These are phyloP conservation scores for Sesamia inferens DNA, from an alignment of 2,888 invertebrate species.

Conservation along the genomic window DNA sequence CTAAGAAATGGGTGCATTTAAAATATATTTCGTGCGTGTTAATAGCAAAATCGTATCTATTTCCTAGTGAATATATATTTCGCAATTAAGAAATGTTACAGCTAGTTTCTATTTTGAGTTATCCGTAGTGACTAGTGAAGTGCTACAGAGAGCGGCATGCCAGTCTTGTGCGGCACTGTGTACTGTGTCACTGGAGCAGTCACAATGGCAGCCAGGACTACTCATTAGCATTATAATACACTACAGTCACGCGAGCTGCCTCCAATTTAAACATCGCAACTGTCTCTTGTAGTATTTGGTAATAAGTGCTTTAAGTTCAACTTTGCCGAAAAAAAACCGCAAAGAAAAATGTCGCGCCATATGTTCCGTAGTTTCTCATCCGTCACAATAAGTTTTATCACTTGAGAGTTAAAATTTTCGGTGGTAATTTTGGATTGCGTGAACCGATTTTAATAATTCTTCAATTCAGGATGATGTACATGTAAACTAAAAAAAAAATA, in stretches of 20 bases:
- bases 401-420: too few relatives aligned
- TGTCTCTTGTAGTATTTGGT: neutral
- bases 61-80: neutral
- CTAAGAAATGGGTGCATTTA: constrained; percentile 5
- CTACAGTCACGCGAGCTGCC: constrained; percentile 5
- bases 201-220: constrained; percentile 55
- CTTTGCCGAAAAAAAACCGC: neutral
- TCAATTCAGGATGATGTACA: too few relatives aligned
- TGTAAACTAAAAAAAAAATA: too few relatives aligned
- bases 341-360: too few relatives aligned
- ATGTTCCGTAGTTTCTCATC: too few relatives aligned
- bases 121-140: neutral
- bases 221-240: constrained; percentile 58
- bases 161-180: constrained; percentile 49
- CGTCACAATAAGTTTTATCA: too few relatives aligned
- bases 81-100: neutral
- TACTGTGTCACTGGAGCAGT: constrained; percentile 64
- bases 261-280: neutral
- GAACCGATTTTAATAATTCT: too few relatives aligned
- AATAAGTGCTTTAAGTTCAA: neutral
- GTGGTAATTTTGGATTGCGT: too few relatives aligned
- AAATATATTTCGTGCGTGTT: neutral
- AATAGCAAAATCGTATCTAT: neutral
- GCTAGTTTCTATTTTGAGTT: neutral
- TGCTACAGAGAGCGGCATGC: constrained; percentile 19